Evolutionary conservation across 2,888 invertebrate species (phyloP).

Genomic region (Hoplodrina ambigua): DNA sequence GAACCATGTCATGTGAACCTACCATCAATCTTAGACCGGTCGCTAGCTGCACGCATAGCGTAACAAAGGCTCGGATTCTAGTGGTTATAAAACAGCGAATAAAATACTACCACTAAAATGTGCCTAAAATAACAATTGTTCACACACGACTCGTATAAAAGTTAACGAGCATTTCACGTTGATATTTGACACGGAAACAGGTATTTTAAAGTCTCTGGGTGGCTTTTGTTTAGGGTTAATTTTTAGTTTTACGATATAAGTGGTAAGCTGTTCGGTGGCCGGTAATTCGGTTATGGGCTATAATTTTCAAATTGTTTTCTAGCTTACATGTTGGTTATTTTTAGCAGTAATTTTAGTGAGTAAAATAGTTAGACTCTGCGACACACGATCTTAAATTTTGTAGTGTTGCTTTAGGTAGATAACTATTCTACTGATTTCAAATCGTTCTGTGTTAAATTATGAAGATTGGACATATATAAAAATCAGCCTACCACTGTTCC

Average conservation of each 20-base stretch:
- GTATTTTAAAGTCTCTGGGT: constrained; percentile 54
- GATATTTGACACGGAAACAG: constrained; percentile 57
- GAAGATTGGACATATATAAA: too few species aligned
- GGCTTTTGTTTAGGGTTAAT: constrained; percentile 36
- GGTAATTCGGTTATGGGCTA: constrained; percentile 33
- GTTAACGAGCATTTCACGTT: constrained; percentile 60
- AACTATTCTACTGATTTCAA: background rate
- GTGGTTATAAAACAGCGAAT: constrained; percentile 65
- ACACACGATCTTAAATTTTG: background rate
- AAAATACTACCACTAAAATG: constrained; percentile 62
- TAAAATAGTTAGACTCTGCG: background rate
- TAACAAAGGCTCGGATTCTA: constrained; percentile 60
- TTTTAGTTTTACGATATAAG: constrained; percentile 53
- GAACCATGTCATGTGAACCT: constrained; percentile 88
- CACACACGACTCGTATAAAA: constrained; percentile 56
- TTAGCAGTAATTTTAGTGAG: background rate
- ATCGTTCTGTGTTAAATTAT: too few species aligned
- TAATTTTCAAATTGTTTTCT: constrained; percentile 24
- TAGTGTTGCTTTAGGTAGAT: background rate
- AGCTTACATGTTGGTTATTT: constrained; percentile 2
- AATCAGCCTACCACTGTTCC: too few species aligned
- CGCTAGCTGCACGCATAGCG: constrained; percentile 80
- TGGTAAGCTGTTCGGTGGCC: constrained; percentile 33
- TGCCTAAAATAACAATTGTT: constrained; percentile 63
- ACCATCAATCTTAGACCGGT: constrained; percentile 86